A percentile compares a stretch with the other conserved stretches of the same genome.
Conservation (phyloP, 2,113 vertebrate genomes). For the Carettochelys insculpta region DNA sequence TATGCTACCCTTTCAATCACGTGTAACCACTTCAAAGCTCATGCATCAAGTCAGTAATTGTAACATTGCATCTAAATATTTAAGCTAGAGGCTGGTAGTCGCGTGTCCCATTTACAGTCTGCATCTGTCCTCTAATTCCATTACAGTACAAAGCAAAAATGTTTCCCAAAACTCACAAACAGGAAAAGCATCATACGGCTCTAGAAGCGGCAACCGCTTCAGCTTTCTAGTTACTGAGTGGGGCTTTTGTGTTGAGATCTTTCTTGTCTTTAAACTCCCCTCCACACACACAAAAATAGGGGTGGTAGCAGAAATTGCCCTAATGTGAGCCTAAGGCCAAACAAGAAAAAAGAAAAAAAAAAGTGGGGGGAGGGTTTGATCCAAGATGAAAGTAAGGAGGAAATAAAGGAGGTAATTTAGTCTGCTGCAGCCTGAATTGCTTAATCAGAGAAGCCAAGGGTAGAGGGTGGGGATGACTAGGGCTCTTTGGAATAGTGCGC, state of each 20-base stretch:
- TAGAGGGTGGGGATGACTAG: slow-evolving; percentile 82
- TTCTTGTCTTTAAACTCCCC: slow-evolving; percentile 24
- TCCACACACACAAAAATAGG: slow-evolving; percentile 71
- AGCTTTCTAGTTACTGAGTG: slow-evolving; percentile 79
- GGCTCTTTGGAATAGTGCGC: slow-evolving; percentile 81
- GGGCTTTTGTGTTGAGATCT: slow-evolving; percentile 82
- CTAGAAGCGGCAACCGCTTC: slow-evolving; percentile 64
- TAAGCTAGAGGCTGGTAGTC: slow-evolving; percentile 79
- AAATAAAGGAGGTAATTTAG: slow-evolving; percentile 98
- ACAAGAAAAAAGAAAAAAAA: slow-evolving; percentile 70
- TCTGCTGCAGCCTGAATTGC: slow-evolving; percentile 87
- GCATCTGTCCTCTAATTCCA: slow-evolving; percentile 85
- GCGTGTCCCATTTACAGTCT: slow-evolving; percentile 82
- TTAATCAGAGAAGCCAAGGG: slow-evolving; percentile 80
- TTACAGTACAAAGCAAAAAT: slow-evolving; percentile 86
- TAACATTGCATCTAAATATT: slow-evolving; percentile 86
- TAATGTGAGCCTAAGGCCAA: slow-evolving; percentile 88
- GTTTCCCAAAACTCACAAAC: slow-evolving; percentile 79
- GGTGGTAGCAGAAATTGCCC: slow-evolving; percentile 84
- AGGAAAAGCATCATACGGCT: slow-evolving; percentile 78
- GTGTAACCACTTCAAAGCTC: slow-evolving; percentile 75
- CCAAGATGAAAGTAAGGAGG: slow-evolving; percentile 94
- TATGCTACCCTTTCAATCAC: slow-evolving; percentile 54
- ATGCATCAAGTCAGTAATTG: slow-evolving; percentile 82
- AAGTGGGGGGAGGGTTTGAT: slow-evolving; percentile 79